Percentiles rank a stretch among this genome's conserved stretches.
phyloP scores from a whole-genome alignment of 2,113 vertebrate genomes.

The Malurus melanocephalus region DNA sequence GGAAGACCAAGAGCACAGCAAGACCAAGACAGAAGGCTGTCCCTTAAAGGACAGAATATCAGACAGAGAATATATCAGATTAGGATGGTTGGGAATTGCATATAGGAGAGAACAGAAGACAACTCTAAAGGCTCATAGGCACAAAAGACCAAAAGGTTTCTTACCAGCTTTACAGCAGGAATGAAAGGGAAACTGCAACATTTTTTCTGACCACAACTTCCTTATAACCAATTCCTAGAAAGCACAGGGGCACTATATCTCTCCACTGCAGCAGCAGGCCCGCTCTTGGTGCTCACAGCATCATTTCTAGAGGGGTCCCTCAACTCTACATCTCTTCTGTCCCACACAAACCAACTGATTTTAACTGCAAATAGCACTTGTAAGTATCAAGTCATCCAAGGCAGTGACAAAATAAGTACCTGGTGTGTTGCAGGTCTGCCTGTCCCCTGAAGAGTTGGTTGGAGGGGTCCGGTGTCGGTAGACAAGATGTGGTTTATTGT shows the following conservation, averaged over 20 bases:
- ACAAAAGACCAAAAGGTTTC: not conserved
- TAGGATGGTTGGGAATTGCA: not conserved
- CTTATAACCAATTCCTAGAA: not conserved
- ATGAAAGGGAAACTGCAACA: not conserved
- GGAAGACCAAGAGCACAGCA: not conserved
- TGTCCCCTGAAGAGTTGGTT: slow-evolving; percentile 62
- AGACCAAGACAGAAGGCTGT: not conserved
- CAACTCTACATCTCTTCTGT: not conserved
- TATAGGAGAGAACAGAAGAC: not conserved
- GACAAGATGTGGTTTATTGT: slow-evolving; percentile 93
- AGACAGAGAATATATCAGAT: not conserved
- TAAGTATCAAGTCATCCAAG: not conserved
- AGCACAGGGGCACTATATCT: not conserved
- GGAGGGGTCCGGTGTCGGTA: slow-evolving; percentile 80
- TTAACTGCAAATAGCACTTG: not conserved
- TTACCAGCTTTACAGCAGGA: not conserved
- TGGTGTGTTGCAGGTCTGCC: slow-evolving; percentile 84
- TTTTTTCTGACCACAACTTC: not conserved
- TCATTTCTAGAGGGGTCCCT: not conserved
- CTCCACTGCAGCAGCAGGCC: not conserved
- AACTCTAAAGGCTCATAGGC: not conserved
- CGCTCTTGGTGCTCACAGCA: accelerated
- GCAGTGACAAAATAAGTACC: slow-evolving; percentile 69
- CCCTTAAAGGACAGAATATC: not conserved
- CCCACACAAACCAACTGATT: not conserved